Conservation (phyloP, 2,888 invertebrate genomes). For the Agrochola litura region DNA sequence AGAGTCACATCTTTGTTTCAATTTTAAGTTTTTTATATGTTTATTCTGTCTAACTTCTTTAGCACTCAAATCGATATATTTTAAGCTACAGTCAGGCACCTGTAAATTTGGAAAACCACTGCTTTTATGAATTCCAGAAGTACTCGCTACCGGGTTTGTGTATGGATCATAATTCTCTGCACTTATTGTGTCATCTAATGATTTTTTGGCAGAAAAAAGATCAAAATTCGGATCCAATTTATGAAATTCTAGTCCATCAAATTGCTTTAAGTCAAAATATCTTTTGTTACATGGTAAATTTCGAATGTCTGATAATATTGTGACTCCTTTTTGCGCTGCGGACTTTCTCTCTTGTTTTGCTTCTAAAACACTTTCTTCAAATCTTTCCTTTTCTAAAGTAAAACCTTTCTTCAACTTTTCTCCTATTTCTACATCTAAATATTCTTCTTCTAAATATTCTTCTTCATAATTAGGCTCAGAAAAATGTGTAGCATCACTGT, state of each 20-base stretch:
- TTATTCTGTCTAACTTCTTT: conserved; percentile 1
- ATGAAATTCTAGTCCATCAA: background rate
- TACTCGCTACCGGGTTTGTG: background rate
- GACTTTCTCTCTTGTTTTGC: conserved; percentile 5
- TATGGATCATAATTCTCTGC: background rate
- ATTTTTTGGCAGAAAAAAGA: conserved; percentile 10
- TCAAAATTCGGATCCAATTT: conserved; percentile 10
- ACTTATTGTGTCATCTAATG: conserved; percentile 1
- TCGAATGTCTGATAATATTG: conserved; percentile 8
- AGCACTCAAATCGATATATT: background rate
- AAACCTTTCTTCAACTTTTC: too few species aligned
- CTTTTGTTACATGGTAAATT: conserved; percentile 16
- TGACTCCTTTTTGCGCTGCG: background rate
- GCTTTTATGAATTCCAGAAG: background rate
- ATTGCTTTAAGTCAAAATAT: conserved; percentile 10
- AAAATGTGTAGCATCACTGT: conserved; percentile 16
- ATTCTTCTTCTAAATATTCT: conserved; percentile 13
- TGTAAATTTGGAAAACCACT: background rate
- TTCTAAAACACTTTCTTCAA: background rate
- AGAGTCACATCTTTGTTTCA: conserved; percentile 5
- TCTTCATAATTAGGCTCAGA: conserved; percentile 2
- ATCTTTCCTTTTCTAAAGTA: too few species aligned
- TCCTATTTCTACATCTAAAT: background rate
- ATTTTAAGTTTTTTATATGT: conserved; percentile 3
- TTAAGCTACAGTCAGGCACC: background rate